Conservation (phyloP, 2,797 vertebrate species). For the Anolis apletophallus region DNA sequence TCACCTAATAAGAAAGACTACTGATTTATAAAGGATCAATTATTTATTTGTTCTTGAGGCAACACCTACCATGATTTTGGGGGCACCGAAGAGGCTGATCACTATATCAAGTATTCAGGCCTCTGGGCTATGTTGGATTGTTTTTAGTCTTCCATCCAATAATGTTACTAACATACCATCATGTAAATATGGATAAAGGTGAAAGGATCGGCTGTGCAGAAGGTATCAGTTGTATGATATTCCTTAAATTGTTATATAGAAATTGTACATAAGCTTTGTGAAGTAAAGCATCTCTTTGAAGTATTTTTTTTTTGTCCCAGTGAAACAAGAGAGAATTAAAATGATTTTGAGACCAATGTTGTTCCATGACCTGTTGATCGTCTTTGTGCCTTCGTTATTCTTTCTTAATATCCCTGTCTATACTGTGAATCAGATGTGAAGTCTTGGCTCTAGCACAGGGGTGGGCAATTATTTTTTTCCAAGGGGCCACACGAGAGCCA, state of each 20-base stretch:
- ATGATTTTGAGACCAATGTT: background rate
- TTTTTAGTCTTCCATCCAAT: conserved; percentile 45
- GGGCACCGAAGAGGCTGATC: conserved; percentile 33
- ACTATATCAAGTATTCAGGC: conserved; percentile 22
- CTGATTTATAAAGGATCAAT: conserved; percentile 77
- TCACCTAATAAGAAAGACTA: conserved; percentile 74
- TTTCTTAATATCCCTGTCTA: background rate
- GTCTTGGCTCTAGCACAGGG: no score
- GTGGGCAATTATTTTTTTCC: no score
- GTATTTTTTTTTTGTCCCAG: conserved; percentile 31
- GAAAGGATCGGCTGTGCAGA: conserved; percentile 61
- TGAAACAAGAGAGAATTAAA: background rate
- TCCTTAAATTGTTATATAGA: conserved; percentile 65
- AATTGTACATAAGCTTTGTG: conserved; percentile 60
- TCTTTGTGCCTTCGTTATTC: background rate
- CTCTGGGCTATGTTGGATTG: conserved; percentile 44
- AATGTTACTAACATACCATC: conserved; percentile 57
- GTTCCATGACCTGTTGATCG: background rate
- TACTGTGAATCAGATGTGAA: background rate
- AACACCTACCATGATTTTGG: conserved; percentile 60
- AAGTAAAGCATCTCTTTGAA: conserved; percentile 72
- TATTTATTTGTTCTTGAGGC: conserved; percentile 76
- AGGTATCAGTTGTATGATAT: conserved; percentile 75
- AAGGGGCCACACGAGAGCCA: no score
- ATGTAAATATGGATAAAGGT: conserved; percentile 73